Base-by-base conservation (phyloP, 2,113 vertebrate species). In the Ammodytes dubius region DNA sequence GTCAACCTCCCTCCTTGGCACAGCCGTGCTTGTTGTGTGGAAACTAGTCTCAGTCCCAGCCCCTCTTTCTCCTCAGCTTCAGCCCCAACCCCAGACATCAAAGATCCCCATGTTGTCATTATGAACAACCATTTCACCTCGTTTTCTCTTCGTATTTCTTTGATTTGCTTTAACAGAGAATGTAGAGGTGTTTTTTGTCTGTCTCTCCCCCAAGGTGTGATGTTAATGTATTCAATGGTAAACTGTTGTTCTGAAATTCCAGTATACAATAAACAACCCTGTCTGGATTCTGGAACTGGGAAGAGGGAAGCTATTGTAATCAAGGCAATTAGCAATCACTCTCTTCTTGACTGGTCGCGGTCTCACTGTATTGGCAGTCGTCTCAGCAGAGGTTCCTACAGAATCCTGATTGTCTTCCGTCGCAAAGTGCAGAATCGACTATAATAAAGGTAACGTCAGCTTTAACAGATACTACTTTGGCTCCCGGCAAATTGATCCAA, bases 361-460 rank as follows among this genome's bases (percentile, higher is more conserved):
- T 42, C 52, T 70, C 80, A 74, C 71, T 78, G 58, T 74, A 76
- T 77, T 78, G 74, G 42, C 88, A 93, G 92, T 94, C 83, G 86
- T 82, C 85, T 60, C 76, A 79, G 78, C 77, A 49, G 71, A 84
- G 73, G 59, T 74, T 84, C 77, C 50, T 39, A 17, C 47, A 52
- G 84, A 77, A 87, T 67, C 46, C 71, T 92, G 80, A 90, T 83
- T 89, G 72, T 85, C 46, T 74, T 83, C 72, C 35, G 7, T 77
- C 74, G 84, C 10, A 39, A 59, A 70, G 77, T 75, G 77, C 68
- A 64, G 45, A 82, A 81, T 89, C 67, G 67, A 11, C 77, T 70
- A 15, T 74, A 66, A 71, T 27, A 54, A 64, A 71, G 61, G 53
- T 78, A 59, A 37, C 39, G 35, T 52, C 19, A 54, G n/a, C 63